Base-by-base conservation (phyloP, 2,113 vertebrate genomes). In the Amblyornis subalaris region DNA sequence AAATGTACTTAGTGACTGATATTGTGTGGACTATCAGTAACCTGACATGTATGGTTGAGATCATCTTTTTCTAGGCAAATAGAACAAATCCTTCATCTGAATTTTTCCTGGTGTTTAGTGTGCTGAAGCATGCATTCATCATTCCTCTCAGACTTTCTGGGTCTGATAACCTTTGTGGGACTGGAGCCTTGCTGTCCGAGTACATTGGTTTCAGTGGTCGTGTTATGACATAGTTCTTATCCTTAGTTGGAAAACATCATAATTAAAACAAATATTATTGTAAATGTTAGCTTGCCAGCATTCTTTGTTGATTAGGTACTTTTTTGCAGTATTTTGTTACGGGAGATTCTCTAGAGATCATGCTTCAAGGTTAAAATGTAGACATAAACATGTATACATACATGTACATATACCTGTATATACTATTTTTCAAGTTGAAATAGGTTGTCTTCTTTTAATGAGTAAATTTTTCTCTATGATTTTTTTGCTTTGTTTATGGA, bases 401-500 rank as follows among this genome's bases (percentile, higher is more conserved):
- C 1, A 48, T 3, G 12, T 17, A 24, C 1, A 9, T 28, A 20
- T 47, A 20, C 3, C 3, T 40, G 20, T 40, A 14, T 72, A 11
- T 40, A 16, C 2, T 2, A 35, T 51, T 72, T 79, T 64, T 36
- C 53, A 73, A 74, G 17, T 45, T 77, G 58, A 82, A 69, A 74
- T 86, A 84, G 81, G 58, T 81, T 87, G 40, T 82, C 29, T 51
- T 33, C 86, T 55, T 22, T 86, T 93, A 93, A 75, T 65, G 53
- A 87, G 33, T 88, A 93, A 77, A 54, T 8, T 44, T 91, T 88
- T 90, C 38, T 81, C 33, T 69, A 3, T 64, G 28, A 15, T 22
- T 88, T 33, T 73, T 55, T 60, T 84, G 36, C 47, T 86, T 96
- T 95, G 54, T 91, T 96, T 92, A 81, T 95, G 85, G 84, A 90